These are phyloP conservation scores for Okapia johnstoni DNA, from an alignment of 2,113 vertebrate genomes.

Conservation along the genomic window DNA sequence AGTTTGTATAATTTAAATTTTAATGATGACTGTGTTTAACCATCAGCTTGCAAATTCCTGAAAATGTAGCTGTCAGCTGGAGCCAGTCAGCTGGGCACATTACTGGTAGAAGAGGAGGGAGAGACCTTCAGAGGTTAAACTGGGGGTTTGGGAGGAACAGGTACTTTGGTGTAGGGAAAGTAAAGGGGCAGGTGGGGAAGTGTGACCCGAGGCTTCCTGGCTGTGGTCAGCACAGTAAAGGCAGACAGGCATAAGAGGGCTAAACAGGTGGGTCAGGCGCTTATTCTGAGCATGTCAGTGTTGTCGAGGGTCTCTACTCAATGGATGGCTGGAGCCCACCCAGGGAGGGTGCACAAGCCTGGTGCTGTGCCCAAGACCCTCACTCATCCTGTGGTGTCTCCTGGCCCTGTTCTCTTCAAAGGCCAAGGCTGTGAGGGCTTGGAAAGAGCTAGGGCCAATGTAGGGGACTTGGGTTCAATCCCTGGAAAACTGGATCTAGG, in stretches of 20 bases:
- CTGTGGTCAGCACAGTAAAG: not conserved
- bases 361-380: not conserved
- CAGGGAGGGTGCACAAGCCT: not conserved
- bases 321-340: not conserved
- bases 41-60: not conserved
- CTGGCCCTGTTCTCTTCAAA: too few species aligned
- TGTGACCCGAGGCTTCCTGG: not conserved
- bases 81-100: not conserved
- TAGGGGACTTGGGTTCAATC: too few species aligned
- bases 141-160: not conserved
- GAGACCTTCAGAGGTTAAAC: too few species aligned
- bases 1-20: not conserved
- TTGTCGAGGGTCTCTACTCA: not conserved
- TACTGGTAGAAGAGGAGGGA: not conserved
- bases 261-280: not conserved
- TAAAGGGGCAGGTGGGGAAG: not conserved
- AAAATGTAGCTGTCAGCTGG: not conserved
- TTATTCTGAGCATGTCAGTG: not conserved
- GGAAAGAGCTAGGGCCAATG: too few species aligned
- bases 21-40: not conserved
- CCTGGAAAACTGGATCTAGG: too few species aligned
- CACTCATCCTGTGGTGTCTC: not conserved
- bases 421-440: too few species aligned
- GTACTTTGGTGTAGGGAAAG: rapidly evolving
- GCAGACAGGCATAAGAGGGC: not conserved